Evolutionary conservation across 2,113 vertebrate genomes (phyloP).

Genomic region (Callopanchax toddi): DNA sequence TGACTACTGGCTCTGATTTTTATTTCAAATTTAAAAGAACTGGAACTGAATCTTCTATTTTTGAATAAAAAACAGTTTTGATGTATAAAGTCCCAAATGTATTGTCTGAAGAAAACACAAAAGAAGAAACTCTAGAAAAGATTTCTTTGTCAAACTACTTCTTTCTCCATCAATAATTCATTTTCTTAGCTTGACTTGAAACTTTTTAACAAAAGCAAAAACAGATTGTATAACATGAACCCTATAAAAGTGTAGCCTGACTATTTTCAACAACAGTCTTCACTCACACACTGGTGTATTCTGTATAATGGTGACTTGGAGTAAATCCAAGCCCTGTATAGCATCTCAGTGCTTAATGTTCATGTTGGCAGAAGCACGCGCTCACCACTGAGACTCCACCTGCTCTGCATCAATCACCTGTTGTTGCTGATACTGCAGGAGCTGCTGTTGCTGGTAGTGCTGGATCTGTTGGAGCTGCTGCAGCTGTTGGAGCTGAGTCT

Average conservation of each 20-base stretch:
- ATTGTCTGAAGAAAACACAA: background rate
- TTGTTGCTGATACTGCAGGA: slow-evolving; percentile 83
- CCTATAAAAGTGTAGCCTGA: background rate
- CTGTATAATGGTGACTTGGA: slow-evolving; percentile 8
- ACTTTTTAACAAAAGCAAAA: too few relatives aligned
- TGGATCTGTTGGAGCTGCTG: slow-evolving; percentile 84
- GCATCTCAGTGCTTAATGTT: background rate
- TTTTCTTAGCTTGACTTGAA: background rate
- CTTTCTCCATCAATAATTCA: too few relatives aligned
- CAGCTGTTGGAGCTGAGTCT: slow-evolving; percentile 80
- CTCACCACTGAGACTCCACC: slow-evolving; percentile 24
- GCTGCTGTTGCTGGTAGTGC: slow-evolving; percentile 84
- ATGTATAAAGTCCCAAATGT: background rate
- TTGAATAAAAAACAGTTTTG: background rate
- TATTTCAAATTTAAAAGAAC: background rate
- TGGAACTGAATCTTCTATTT: background rate
- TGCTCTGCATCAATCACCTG: slow-evolving; percentile 64
- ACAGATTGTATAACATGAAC: too few relatives aligned
- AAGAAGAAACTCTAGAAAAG: background rate
- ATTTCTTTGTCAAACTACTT: background rate
- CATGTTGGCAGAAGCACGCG: background rate
- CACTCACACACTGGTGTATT: background rate
- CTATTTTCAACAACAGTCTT: background rate
- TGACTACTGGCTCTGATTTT: too few relatives aligned
- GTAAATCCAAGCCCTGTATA: slow-evolving; percentile 10